Evolutionary conservation across 2,113 vertebrate genomes (phyloP).

Genomic region (Oostethus manadensis): DNA sequence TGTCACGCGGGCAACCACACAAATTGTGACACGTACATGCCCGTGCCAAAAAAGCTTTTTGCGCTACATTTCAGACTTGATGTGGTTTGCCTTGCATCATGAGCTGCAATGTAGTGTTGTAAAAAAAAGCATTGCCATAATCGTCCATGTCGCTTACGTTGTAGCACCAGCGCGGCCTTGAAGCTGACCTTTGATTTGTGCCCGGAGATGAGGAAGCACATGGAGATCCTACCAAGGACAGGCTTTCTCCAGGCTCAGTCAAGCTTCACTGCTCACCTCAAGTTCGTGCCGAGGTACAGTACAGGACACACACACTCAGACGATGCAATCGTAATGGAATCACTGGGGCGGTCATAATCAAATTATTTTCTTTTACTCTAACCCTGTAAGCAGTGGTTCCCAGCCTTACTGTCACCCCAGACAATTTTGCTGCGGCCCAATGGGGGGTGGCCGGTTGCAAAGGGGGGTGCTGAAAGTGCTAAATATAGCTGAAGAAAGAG

Average conservation of each 20-base stretch:
- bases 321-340: constrained; percentile 42
- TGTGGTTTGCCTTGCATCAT: too few species aligned
- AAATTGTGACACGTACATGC: too few species aligned
- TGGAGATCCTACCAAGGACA: constrained; percentile 82
- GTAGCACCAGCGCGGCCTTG: constrained; percentile 77
- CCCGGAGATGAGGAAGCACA: constrained; percentile 79
- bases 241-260: constrained; percentile 81
- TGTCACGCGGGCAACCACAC: too few species aligned
- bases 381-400: constrained; percentile 48
- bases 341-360: constrained; percentile 32
- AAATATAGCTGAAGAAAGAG: too few species aligned
- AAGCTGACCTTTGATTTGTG: constrained; percentile 83
- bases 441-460: too few species aligned
- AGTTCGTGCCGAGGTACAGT: constrained; percentile 84
- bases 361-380: constrained; percentile 30
- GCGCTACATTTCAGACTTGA: too few species aligned
- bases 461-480: too few species aligned
- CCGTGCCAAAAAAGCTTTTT: too few species aligned
- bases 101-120: too few species aligned
- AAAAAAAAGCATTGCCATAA: constrained; percentile 7
- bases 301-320: constrained; percentile 41
- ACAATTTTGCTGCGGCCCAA: too few species aligned
- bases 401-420: too few species aligned
- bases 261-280: constrained; percentile 77
- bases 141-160: constrained; percentile 13